Base-by-base conservation (phyloP, 1,140 invertebrate genomes). In the Drosophila nannoptera region DNA sequence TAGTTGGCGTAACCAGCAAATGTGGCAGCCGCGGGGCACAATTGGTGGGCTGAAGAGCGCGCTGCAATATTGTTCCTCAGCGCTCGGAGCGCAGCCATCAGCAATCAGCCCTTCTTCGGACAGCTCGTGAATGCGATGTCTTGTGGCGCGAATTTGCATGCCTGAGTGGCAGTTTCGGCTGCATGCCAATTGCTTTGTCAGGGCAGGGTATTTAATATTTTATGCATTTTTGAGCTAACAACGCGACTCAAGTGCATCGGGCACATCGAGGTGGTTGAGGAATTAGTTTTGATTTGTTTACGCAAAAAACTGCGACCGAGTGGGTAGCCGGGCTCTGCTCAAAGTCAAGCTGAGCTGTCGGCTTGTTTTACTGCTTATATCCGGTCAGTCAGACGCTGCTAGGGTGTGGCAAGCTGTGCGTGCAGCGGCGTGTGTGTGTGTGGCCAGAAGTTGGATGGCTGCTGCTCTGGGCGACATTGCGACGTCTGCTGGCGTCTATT, bases 281-380 rank as follows among this genome's bases (percentile, higher is more conserved):
- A 69, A 69, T 69, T 64, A 69, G 67, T 69, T 69, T 64, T 69
- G 45, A 69, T 68, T 60, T 68, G 65, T 61, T 68, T 52, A 52
- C 36, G 60, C 60, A 62, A 16, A 52, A 50, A 48, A 50, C 35
- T 14, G 29, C n/a, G 22, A 7, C 5, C 49, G 33, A 62, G 49
- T 61, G 59, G 32, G 22, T 22, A 22, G 22, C 22, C 38, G 36
- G 46, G 16, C 48, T 16, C 48, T 35, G 46, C 40, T 59, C 64
- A 46, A 67, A 42, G 55, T 40, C 45, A 54, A 75, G 40, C 42
- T 52, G 31, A 69, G 63, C 74, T 81, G 81, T 78, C 72, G 75
- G 78, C 69, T 81, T 87, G 77, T 86, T 86, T 87, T 87, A 87
- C 77, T 86, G 82, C 67, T 71, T 61, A 69, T 78, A 81, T 87